Evolutionary conservation across 2,888 invertebrate species (phyloP).

Genomic region (Conomelus anceps): DNA sequence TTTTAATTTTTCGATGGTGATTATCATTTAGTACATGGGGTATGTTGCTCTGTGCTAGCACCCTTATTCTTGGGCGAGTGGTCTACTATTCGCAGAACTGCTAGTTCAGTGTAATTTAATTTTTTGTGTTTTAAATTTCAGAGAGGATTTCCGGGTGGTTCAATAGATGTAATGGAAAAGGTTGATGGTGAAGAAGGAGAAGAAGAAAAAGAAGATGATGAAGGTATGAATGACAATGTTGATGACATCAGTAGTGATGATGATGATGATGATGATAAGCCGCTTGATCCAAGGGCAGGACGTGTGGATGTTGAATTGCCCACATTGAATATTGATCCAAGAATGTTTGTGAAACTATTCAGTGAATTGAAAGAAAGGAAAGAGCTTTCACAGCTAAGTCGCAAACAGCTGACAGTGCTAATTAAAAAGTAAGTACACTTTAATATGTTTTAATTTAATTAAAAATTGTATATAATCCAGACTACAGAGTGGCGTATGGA

Average conservation of each 20-base stretch:
- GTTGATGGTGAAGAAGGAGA: conserved; percentile 44
- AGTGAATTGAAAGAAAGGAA: conserved; percentile 29
- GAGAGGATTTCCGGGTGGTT: conserved; percentile 65
- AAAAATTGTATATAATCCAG: not conserved
- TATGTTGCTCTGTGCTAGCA: too few species aligned
- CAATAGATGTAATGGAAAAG: conserved; percentile 58
- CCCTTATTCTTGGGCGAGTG: too few species aligned
- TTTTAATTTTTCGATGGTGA: too few species aligned
- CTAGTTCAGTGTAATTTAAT: too few species aligned
- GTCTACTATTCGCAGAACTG: too few species aligned
- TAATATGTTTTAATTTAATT: too few species aligned
- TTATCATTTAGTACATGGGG: too few species aligned
- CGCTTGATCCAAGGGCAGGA: conserved; percentile 73
- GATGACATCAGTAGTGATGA: conserved; percentile 54
- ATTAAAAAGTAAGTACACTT: conserved; percentile 27
- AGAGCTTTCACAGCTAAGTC: conserved; percentile 27
- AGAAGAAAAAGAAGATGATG: conserved; percentile 39
- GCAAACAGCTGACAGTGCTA: conserved; percentile 26
- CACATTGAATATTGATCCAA: conserved; percentile 58
- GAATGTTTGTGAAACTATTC: conserved; percentile 47
- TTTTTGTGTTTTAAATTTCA: conserved; percentile 40
- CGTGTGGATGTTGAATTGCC: conserved; percentile 66
- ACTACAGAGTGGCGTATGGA: too few species aligned
- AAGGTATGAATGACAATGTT: conserved; percentile 46
- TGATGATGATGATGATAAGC: conserved; percentile 20